A percentile compares a stretch with the other conserved stretches of the same genome.
Evolutionary conservation across 2,797 vertebrate species (phyloP).

Genomic region (Ctenopoma multispine): DNA sequence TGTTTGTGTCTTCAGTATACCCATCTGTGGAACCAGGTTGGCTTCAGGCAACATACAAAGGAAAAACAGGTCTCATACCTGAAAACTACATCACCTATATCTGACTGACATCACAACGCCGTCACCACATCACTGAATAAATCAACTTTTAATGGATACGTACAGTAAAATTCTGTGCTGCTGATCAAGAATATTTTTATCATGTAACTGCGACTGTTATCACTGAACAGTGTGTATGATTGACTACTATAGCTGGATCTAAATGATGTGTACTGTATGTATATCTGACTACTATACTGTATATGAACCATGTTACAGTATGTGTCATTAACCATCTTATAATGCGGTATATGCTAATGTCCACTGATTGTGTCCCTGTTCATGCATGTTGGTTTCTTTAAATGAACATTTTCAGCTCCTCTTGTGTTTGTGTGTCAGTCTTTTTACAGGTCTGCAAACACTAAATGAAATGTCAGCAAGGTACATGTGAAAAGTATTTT

Average conservation of each 20-base stretch:
- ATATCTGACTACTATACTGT: constrained; percentile 43
- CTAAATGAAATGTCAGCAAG: constrained; percentile 29
- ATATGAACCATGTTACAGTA: constrained; percentile 24
- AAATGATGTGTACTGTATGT: constrained; percentile 48
- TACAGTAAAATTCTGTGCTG: constrained; percentile 56
- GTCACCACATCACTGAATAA: constrained; percentile 35
- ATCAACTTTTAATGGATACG: constrained; percentile 16
- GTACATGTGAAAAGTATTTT: constrained; percentile 48
- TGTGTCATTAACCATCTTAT: constrained; percentile 42
- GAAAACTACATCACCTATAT: constrained; percentile 96
- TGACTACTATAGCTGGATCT: constrained; percentile 55
- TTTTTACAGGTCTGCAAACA: not conserved
- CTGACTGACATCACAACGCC: constrained; percentile 70
- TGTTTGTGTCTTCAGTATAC: constrained; percentile 86
- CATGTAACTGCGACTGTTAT: constrained; percentile 60
- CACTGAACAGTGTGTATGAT: constrained; percentile 29
- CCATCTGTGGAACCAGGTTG: constrained; percentile 97
- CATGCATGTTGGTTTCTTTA: not conserved
- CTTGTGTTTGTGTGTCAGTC: not conserved
- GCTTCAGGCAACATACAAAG: constrained; percentile 96
- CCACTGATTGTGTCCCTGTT: constrained; percentile 5
- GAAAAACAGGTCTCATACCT: constrained; percentile 95
- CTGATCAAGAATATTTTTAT: constrained; percentile 60
- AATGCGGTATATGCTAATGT: constrained; percentile 36
- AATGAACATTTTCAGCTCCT: constrained; percentile 12